Evolutionary conservation across 2,888 invertebrate species (phyloP), one percentile per base, ranked within the genome.

Genomic region (Prostheceraeus crozeri): DNA sequence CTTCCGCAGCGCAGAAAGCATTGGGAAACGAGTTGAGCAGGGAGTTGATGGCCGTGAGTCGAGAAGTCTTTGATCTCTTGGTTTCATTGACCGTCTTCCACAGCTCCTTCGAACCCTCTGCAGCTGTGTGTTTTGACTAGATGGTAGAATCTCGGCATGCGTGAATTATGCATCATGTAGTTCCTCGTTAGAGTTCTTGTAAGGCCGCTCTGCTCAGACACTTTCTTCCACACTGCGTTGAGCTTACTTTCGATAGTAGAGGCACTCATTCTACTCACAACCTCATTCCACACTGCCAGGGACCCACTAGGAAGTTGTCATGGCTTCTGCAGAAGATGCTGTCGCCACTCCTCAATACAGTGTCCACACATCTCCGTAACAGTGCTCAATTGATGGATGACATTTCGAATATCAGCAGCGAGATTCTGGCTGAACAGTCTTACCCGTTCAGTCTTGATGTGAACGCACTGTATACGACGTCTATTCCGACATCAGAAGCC

Each of bases 131-230:
- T 33, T 48, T 48, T 48, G 48, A 48, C 28, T 8, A 48, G 14
- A 30, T 48, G 48, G 23, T 48, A 48, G 48, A 48, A 48, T 28
- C 27, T 48, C 27, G 48, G 48, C 48, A 48, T 48, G 6, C 27
- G 11, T 28, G 19, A 28, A 30, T 48, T 48, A 30, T 48, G 19
- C 27, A 30, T 48, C 11, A 30, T 48, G 21, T 48, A 48, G 48
- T 30, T 25, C 28, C 48, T 48, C 28, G 21, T 48, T 30, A 48
- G 4, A 48, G 25, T 48, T 8, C 27, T 25, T 48, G 25, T 48
- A 30, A 48, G 48, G 25, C 28, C 28, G 10, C 8, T 30, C 19
- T 40, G 14, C 14, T 23, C 19, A 19, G 48, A 25, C n/a, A 48
- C 23, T 30, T 48, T 21, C 28, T 48, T 48, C 48, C 48, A 48